A percentile compares a stretch with the other conserved stretches of the same genome.
phyloP scores from a whole-genome alignment of 1,140 invertebrate species.

The Centruroides sculpturatus region DNA sequence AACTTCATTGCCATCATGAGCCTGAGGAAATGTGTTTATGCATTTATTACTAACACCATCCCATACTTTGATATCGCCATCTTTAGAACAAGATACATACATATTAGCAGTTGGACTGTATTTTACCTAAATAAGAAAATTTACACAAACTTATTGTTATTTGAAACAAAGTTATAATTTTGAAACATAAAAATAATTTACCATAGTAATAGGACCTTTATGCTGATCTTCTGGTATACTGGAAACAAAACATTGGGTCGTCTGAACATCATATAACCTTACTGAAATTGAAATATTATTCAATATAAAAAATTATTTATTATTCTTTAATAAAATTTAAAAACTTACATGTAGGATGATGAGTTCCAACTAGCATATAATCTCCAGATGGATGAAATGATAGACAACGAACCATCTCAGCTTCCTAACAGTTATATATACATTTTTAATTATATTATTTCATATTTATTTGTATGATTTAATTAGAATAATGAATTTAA shows the following conservation, averaged over 20 bases:
- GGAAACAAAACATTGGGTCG: conserved; percentile 88
- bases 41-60: conserved; percentile 89
- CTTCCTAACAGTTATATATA: conserved; percentile 45
- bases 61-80: conserved; percentile 64
- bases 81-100: conserved; percentile 79
- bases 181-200: conserved; percentile 29
- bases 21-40: conserved; percentile 81
- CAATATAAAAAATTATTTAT: not conserved
- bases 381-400: conserved; percentile 93
- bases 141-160: not conserved
- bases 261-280: conserved; percentile 87
- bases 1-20: conserved; percentile 88
- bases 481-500: too few relatives aligned
- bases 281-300: conserved; percentile 38
- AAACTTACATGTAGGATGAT: conserved; percentile 52
- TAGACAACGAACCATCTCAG: conserved; percentile 71
- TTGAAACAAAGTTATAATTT: conserved; percentile 1
- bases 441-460: too few relatives aligned
- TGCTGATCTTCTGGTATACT: conserved; percentile 85
- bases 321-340: not conserved
- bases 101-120: conserved; percentile 64
- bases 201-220: conserved; percentile 62
- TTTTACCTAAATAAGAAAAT: conserved; percentile 37
- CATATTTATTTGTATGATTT: too few relatives aligned
- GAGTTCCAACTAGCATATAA: conserved; percentile 80